A percentile compares a stretch with the other conserved stretches of the same genome.
Conservation (phyloP, 2,888 invertebrate species). For the Nasonia oneida region DNA sequence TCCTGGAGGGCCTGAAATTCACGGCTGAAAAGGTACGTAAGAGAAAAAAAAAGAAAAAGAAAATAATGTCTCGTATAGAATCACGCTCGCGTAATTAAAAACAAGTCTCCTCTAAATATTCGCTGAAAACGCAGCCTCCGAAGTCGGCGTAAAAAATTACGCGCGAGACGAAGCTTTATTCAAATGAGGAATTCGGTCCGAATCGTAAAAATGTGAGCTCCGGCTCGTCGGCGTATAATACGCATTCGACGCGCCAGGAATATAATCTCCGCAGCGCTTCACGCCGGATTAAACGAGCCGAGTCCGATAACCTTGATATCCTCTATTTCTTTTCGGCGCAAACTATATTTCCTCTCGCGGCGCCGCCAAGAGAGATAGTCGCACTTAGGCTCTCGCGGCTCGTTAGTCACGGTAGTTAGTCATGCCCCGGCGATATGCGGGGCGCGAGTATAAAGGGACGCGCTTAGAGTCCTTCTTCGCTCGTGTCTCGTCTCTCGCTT, state of each 20-base stretch:
- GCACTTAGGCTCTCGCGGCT: conserved; percentile 72
- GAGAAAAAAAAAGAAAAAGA: neutral
- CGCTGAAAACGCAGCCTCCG: neutral
- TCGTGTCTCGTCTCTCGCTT: neutral
- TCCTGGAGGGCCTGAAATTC: neutral
- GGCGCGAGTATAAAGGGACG: conserved; percentile 45
- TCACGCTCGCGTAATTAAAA: neutral
- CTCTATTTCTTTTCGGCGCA: neutral
- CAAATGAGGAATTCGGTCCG: conserved; percentile 37
- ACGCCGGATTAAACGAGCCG: conserved; percentile 56
- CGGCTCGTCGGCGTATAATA: neutral
- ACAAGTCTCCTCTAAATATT: neutral
- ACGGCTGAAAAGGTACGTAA: neutral
- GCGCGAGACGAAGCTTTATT: conserved; percentile 26
- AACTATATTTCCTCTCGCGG: conserved; percentile 18
- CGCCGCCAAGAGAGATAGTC: conserved; percentile 37
- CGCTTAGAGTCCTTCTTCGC: neutral
- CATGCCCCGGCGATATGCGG: conserved; percentile 65
- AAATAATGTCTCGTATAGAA: neutral
- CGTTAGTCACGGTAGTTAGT: conserved; percentile 77
- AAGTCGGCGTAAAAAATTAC: neutral
- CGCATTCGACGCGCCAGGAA: conserved; percentile 54
- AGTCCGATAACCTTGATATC: conserved; percentile 39
- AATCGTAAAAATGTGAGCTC: conserved; percentile 28
- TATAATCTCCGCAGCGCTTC: conserved; percentile 29